Conservation (phyloP, 30 jellyfish, hydroid and myxozoan genomes). For the Pseudorhiza aurosa region DNA sequence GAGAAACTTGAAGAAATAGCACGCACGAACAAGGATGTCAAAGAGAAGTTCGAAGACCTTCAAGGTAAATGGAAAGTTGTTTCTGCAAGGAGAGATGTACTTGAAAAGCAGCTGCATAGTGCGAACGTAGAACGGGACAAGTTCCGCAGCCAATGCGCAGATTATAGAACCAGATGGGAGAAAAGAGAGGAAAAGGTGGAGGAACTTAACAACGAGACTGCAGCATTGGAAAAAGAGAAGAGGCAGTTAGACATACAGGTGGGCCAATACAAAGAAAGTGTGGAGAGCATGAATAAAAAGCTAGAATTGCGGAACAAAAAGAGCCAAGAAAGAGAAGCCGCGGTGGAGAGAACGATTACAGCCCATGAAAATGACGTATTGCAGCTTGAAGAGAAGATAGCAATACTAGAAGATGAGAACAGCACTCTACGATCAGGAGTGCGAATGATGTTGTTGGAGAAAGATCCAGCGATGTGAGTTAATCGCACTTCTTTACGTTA, state of each 20-base stretch:
- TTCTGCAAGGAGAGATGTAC: not conserved
- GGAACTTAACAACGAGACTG: not conserved
- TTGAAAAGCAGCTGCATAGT: not conserved
- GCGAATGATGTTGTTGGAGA: not conserved
- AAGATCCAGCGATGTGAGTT: not conserved
- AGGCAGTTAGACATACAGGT: not conserved
- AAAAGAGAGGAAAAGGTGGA: not conserved
- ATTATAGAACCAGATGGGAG: not conserved
- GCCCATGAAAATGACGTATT: slow-evolving; percentile 10
- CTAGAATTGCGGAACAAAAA: not conserved
- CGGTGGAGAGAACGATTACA: not conserved
- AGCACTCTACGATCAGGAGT: not conserved
- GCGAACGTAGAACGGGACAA: not conserved
- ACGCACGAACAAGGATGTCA: not conserved
- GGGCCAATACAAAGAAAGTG: not conserved
- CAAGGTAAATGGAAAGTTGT: not conserved
- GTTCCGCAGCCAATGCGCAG: not conserved
- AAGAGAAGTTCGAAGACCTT: not conserved
- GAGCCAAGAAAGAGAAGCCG: slow-evolving; percentile 8
- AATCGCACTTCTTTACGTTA: too few relatives aligned
- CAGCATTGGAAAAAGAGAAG: not conserved
- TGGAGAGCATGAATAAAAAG: not conserved
- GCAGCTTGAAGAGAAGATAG: not conserved
- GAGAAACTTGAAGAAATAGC: not conserved
- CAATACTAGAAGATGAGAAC: slow-evolving; percentile 4